phyloP scores from a whole-genome alignment of 2,888 invertebrate species.

The Furcula furcula region DNA sequence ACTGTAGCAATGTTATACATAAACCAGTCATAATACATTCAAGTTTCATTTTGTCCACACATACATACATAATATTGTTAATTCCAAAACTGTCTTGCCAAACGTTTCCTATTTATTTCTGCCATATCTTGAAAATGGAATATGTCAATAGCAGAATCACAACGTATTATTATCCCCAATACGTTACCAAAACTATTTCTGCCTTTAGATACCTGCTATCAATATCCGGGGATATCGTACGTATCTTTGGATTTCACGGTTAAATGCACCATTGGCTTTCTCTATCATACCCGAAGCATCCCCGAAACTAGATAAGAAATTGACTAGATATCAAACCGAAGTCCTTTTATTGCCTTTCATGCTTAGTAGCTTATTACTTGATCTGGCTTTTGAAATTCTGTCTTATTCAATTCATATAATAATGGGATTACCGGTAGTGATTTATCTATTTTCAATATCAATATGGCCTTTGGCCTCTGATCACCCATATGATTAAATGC shows the following conservation, averaged over 20 bases:
- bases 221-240: conserved; percentile 66
- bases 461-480: too few relatives aligned
- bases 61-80: not conserved
- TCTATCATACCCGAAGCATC: conserved; percentile 59
- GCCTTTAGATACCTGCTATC: conserved; percentile 70
- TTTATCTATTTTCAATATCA: too few relatives aligned
- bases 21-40: too few relatives aligned
- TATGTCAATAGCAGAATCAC: conserved; percentile 41
- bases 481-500: too few relatives aligned
- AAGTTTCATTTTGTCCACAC: too few relatives aligned
- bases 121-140: conserved; percentile 21
- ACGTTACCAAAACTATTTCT: conserved; percentile 64
- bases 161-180: conserved; percentile 51
- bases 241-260: conserved; percentile 78
- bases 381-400: conserved; percentile 24
- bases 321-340: conserved; percentile 61
- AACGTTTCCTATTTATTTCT: conserved; percentile 9
- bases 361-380: conserved; percentile 39
- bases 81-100: not conserved
- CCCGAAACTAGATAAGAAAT: conserved; percentile 70
- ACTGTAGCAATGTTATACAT: too few relatives aligned
- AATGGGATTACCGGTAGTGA: too few relatives aligned
- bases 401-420: conserved; percentile 10
- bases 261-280: conserved; percentile 69
- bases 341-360: conserved; percentile 43